Percentiles rank a stretch among this genome's conserved stretches.
Evolutionary conservation across 2,797 vertebrate species (phyloP).

Genomic region (Limnodromus scolopaceus): DNA sequence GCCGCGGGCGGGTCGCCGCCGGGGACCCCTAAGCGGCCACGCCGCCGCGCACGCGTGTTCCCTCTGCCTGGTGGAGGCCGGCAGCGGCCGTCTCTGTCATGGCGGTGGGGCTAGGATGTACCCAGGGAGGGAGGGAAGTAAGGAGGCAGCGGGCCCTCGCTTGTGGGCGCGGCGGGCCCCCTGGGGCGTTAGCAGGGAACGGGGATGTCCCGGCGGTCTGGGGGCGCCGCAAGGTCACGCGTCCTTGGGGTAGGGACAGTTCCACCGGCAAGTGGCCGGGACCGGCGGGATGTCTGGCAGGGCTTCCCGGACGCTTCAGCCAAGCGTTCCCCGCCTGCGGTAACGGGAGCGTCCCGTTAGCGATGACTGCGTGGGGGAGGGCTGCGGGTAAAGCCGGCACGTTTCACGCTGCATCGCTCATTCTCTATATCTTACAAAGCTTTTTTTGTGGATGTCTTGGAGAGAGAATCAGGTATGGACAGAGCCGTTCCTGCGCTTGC

Average conservation of each 20-base stretch:
- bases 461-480: fast-evolving
- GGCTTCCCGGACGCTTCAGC: fast-evolving
- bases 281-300: fast-evolving
- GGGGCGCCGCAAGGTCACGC: not conserved
- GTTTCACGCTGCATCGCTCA: fast-evolving
- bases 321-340: fast-evolving
- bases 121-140: not conserved
- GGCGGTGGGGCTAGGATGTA: not conserved
- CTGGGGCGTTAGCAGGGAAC: no score
- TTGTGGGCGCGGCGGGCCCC: no score
- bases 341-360: not conserved
- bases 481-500: no score
- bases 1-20: no score
- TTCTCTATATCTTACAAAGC: fast-evolving
- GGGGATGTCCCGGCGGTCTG: fast-evolving
- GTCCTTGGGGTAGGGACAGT: not conserved
- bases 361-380: fast-evolving
- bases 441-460: fast-evolving
- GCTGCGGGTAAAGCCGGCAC: not conserved
- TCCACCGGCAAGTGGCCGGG: fast-evolving
- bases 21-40: fast-evolving
- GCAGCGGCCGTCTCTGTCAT: fast-evolving
- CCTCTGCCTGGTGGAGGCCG: fast-evolving
- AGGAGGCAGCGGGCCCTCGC: no score
- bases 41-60: not conserved